Evolutionary conservation across 1,140 invertebrate species (phyloP).

Genomic region (Drosophila pachea): DNA sequence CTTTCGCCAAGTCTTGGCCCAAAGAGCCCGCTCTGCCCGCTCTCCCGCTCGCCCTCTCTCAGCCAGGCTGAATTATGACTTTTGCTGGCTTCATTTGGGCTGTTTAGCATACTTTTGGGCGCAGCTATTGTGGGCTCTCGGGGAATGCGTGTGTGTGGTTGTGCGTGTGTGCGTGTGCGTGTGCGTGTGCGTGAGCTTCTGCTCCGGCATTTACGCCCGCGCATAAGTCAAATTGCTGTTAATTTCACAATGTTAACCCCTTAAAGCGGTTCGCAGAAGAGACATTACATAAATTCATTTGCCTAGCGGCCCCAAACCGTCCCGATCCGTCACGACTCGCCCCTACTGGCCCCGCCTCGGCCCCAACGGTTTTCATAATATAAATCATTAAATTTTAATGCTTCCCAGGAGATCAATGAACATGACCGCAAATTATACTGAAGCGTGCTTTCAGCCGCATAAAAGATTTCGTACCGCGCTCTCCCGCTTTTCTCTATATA

Average conservation of each 20-base stretch:
- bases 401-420: conserved; percentile 77
- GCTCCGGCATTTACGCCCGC: conserved; percentile 38
- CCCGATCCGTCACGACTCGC: no score
- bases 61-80: conserved; percentile 66
- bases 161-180: conserved; percentile 3
- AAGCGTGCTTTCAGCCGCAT: conserved; percentile 74
- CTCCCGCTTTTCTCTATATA: conserved; percentile 9
- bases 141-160: conserved; percentile 3
- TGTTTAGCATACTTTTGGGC: conserved; percentile 75
- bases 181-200: neutral
- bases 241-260: conserved; percentile 69
- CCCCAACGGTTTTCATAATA: conserved; percentile 47
- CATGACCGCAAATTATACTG: conserved; percentile 77
- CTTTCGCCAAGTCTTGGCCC: conserved; percentile 64
- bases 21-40: neutral
- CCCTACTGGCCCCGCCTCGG: neutral
- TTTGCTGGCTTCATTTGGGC: conserved; percentile 57
- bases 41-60: neutral
- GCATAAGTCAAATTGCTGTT: conserved; percentile 75
- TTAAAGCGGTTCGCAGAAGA: conserved; percentile 59
- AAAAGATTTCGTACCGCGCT: conserved; percentile 61
- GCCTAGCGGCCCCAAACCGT: neutral
- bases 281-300: conserved; percentile 73
- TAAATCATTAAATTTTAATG: conserved; percentile 78
- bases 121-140: conserved; percentile 47